Conservation (phyloP, 2,888 invertebrate species). For the Colletes collaris region DNA sequence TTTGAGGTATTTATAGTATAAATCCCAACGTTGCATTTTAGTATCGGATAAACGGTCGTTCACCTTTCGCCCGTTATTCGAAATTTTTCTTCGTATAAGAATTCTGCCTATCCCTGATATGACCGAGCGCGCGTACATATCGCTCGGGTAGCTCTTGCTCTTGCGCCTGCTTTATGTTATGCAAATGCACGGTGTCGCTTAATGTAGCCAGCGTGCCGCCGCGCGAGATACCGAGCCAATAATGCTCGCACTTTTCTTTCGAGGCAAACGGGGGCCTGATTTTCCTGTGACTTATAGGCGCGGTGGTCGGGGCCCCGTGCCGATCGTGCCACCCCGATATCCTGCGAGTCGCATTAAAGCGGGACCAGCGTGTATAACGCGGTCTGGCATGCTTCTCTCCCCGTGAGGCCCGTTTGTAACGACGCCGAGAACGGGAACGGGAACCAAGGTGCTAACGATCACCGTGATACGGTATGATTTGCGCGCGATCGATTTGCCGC, state of each 20-base stretch:
- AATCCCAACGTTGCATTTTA: too few species aligned
- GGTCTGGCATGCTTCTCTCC: constrained; percentile 12
- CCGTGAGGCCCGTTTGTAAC: constrained; percentile 3
- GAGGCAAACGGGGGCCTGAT: constrained; percentile 41
- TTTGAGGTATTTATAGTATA: too few species aligned
- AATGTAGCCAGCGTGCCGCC: constrained; percentile 37
- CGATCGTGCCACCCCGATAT: constrained; percentile 58
- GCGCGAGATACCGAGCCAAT: constrained; percentile 52
- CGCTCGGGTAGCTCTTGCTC: constrained; percentile 27
- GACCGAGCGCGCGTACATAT: constrained; percentile 3
- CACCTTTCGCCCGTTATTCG: too few species aligned
- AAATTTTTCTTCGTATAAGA: too few species aligned
- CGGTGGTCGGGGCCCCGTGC: constrained; percentile 20
- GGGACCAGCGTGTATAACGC: constrained; percentile 11
- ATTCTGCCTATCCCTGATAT: too few species aligned
- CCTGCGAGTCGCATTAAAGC: constrained; percentile 44
- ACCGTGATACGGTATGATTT: constrained; percentile 62
- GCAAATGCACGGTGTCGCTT: constrained; percentile 62
- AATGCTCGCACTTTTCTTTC: constrained; percentile 57
- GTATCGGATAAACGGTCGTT: neutral
- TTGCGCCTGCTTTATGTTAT: constrained; percentile 67
- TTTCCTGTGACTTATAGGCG: constrained; percentile 63
- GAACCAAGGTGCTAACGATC: constrained; percentile 61
- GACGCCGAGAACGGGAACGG: constrained; percentile 14
- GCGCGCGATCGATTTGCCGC: constrained; percentile 55